Evolutionary conservation across 1,140 invertebrate species (phyloP), one percentile per base, ranked within the genome.

Genomic region (Zophobas morio): DNA sequence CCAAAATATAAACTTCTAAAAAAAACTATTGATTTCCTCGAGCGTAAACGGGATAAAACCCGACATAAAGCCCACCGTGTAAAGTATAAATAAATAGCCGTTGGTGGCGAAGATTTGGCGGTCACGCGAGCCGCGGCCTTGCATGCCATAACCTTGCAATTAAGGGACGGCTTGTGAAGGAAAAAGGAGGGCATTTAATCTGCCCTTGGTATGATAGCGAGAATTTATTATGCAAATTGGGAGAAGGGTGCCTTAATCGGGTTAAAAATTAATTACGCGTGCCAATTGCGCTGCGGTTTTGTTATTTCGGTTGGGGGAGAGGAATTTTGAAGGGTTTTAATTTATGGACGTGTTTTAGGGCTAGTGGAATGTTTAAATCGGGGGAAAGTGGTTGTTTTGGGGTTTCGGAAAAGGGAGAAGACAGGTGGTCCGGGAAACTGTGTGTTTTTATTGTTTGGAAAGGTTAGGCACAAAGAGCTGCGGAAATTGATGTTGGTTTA

Each of bases 51-150:
- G 51, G 54, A 54, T 73, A 54, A 54, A 73, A 53, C 37, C 35
- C 33, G 51, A 49, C 49, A 73, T 73, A 73, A 73, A 73, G 42
- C 34, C 46, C 42, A 34, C 70, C 20, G 49, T n/a, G 35, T 56
- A 37, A 37, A 36, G 33, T 72, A 56, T 56, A 39, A 73, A 73
- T 54, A 56, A 37, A 70, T 1, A 20, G 32, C 57, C n/a, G n/a
- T 70, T 73, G 71, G 54, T 36, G 49, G 3, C 33, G 40, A 35
- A 73, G 49, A 39, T 53, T 51, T 72, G 35, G 33, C 56, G 71
- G 51, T 20, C 71, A 73, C 71, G 71, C 71, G 40, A 70, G 42
- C 42, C 39, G 51, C 54, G 71, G 51, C 71, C 71, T 73, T 73
- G 71, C 71, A 73, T 53, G 70, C 36, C 46, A 37, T 60, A 60